phyloP scores from a whole-genome alignment of 2,888 invertebrate genomes.

The Caenorhabditis sinica region DNA sequence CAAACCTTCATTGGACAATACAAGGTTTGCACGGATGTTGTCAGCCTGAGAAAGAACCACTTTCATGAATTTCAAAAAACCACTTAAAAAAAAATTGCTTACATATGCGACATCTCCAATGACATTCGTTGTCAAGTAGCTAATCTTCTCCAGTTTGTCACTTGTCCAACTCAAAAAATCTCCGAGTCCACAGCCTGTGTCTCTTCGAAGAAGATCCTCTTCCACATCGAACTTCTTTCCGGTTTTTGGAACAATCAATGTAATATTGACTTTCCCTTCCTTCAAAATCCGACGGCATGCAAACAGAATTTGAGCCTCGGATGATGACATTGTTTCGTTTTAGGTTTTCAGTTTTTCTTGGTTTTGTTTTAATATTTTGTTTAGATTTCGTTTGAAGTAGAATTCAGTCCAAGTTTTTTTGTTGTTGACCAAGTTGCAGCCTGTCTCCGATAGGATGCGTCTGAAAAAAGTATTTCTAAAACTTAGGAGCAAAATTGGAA shows the following conservation, averaged over 20 bases:
- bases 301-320: not conserved
- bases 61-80: no score
- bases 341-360: not conserved
- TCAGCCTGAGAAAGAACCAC: not conserved
- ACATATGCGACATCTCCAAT: constrained; percentile 12
- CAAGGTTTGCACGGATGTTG: not conserved
- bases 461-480: not conserved
- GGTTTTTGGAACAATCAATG: not conserved
- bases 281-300: not conserved
- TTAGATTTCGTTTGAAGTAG: not conserved
- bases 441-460: not conserved
- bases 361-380: not conserved
- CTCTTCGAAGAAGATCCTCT: not conserved
- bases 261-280: not conserved
- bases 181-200: not conserved
- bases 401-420: no score
- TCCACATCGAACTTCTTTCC: not conserved
- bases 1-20: not conserved
- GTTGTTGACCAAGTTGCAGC: not conserved
- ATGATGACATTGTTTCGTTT: not conserved
- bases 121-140: not conserved
- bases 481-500: no score
- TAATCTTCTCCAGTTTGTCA: not conserved
- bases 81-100: no score
- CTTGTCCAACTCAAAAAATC: not conserved